Conservation (phyloP, 2,888 invertebrate species). For the Subacronicta megacephala region DNA sequence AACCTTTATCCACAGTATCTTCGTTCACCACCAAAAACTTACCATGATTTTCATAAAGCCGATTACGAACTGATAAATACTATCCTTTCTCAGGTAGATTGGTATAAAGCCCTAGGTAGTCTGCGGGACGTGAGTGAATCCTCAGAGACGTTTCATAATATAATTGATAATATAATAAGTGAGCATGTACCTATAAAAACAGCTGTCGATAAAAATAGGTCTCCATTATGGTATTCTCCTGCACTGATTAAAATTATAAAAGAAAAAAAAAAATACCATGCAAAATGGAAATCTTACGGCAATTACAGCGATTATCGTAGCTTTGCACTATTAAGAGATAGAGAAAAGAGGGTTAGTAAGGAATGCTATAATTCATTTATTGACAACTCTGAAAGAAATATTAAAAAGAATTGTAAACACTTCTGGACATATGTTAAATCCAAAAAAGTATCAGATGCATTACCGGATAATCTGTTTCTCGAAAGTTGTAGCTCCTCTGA, state of each 20-base stretch:
- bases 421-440: background rate
- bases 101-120: background rate
- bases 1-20: no score
- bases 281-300: no score
- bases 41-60: no score
- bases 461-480: background rate
- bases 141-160: background rate
- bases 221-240: no score
- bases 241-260: no score
- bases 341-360: no score
- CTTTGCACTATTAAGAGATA: no score
- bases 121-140: background rate
- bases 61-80: no score
- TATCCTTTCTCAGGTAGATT: background rate
- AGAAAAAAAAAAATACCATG: no score
- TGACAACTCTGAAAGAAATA: background rate
- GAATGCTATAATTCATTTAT: background rate
- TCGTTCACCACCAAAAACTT: no score
- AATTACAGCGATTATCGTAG: no score
- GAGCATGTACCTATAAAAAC: conserved; percentile 1
- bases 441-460: background rate
- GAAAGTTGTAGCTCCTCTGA: background rate
- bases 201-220: background rate
- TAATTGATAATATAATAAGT: background rate
- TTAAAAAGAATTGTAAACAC: background rate